These are phyloP conservation scores for Neofelis nebulosa DNA, from an alignment of 2,113 vertebrate species.

Conservation along the genomic window DNA sequence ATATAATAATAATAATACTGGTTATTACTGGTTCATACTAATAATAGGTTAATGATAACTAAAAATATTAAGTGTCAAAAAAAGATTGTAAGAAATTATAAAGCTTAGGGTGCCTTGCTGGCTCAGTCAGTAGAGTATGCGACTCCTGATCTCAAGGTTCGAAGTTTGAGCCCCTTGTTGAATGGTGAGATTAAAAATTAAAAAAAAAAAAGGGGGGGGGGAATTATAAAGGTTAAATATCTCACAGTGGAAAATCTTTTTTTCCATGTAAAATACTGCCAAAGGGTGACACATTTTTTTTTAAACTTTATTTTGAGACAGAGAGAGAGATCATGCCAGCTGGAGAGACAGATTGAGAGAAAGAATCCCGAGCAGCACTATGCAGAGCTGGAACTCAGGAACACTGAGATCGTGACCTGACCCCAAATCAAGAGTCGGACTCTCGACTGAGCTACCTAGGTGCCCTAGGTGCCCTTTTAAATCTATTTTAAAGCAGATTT, in stretches of 20 bases:
- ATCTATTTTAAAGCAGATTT: slow-evolving; percentile 25
- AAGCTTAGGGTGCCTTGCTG: neutral
- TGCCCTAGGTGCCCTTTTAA: too few relatives aligned
- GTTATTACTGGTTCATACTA: neutral
- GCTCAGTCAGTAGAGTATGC: neutral
- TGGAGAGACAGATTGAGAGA: too few relatives aligned
- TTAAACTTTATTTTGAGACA: too few relatives aligned
- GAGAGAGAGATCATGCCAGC: too few relatives aligned
- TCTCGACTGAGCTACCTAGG: too few relatives aligned
- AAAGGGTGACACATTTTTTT: neutral
- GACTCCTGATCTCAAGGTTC: neutral
- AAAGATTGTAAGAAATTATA: neutral
- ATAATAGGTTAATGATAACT: neutral
- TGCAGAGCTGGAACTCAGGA: too few relatives aligned
- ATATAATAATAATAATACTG: neutral
- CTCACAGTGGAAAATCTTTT: neutral
- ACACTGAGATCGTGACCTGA: too few relatives aligned
- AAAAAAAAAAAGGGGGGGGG: neutral
- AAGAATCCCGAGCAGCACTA: too few relatives aligned
- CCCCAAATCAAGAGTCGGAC: too few relatives aligned
- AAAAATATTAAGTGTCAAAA: neutral
- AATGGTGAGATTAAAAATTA: neutral
- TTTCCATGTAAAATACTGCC: neutral
- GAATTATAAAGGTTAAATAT: slow-evolving; percentile 25
- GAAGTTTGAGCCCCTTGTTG: neutral